phyloP scores from a whole-genome alignment of 1,140 invertebrate genomes.

The Drosophila kanapiae region DNA sequence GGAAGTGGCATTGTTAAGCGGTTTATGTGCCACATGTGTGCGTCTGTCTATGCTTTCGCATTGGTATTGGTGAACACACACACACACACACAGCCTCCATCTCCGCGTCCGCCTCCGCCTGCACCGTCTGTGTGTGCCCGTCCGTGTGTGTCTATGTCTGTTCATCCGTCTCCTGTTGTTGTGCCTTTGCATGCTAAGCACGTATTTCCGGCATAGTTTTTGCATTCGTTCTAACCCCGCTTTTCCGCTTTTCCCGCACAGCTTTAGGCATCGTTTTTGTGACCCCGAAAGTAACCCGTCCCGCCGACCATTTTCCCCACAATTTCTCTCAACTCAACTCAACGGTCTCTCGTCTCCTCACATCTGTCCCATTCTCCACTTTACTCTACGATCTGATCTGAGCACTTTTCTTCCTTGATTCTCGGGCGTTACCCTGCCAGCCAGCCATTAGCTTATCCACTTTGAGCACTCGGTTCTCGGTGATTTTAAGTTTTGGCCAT shows the following conservation, averaged over 20 bases:
- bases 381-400: neutral
- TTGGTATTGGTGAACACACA: constrained; percentile 23
- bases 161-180: constrained; percentile 51
- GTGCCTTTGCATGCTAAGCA: constrained; percentile 79
- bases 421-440: too few species aligned
- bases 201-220: constrained; percentile 81
- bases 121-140: constrained; percentile 5
- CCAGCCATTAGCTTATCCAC: constrained; percentile 56
- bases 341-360: neutral
- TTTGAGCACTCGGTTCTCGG: constrained; percentile 42
- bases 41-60: constrained; percentile 34
- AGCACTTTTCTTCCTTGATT: neutral
- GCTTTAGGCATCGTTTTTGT: constrained; percentile 20
- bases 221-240: constrained; percentile 49
- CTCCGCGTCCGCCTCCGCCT: neutral
- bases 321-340: constrained; percentile 14
- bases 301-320: neutral
- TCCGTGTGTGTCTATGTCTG: constrained; percentile 23
- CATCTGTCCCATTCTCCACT: neutral
- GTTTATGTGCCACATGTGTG: constrained; percentile 68
- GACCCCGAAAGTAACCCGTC: constrained; percentile 7
- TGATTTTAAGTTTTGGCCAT: constrained; percentile 58
- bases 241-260: neutral
- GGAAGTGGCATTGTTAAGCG: constrained; percentile 83
- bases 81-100: constrained; percentile 32